phyloP scores from a whole-genome alignment of 2,888 invertebrate genomes.

The Pachliopta kotzebuea region DNA sequence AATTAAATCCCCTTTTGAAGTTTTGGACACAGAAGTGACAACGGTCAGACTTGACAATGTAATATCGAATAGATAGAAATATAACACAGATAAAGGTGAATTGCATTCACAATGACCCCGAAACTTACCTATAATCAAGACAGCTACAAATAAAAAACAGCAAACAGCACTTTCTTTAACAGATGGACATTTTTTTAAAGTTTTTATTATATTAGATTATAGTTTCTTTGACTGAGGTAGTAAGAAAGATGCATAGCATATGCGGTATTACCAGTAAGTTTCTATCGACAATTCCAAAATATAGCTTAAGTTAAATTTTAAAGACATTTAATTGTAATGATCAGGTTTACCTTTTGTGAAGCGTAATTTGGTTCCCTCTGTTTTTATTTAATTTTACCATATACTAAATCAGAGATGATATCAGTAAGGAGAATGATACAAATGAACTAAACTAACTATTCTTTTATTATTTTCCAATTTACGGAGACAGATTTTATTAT shows the following conservation, averaged over 20 bases:
- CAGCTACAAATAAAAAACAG: no score
- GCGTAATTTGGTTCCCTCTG: no score
- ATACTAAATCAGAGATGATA: no score
- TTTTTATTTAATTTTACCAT: no score
- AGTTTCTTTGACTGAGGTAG: slow-evolving; percentile 1
- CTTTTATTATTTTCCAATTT: no score
- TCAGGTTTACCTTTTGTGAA: no score
- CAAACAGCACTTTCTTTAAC: no score
- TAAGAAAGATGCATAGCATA: not conserved
- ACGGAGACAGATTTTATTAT: no score
- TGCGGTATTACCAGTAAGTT: slow-evolving; percentile 1
- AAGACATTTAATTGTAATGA: no score
- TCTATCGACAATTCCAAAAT: not conserved
- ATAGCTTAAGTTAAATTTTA: not conserved
- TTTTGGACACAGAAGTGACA: slow-evolving; percentile 53
- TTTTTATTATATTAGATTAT: not conserved
- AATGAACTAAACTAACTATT: no score
- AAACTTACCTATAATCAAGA: not conserved
- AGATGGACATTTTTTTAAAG: no score
- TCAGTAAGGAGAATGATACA: no score
- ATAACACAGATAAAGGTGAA: slow-evolving; percentile 42
- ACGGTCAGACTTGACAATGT: slow-evolving; percentile 74
- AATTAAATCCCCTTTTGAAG: slow-evolving; percentile 75
- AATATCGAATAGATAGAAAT: slow-evolving; percentile 69
- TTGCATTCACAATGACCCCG: slow-evolving; percentile 1